phyloP scores from a whole-genome alignment of 2,113 vertebrate species.

The Rattus norvegicus region GRCr8 NC_086021.1:143391501-143392000 shows the following conservation, averaged over 20 bases:
- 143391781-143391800: constrained; percentile 41
- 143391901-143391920: constrained; percentile 19
- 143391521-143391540: not conserved
- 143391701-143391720: not conserved
- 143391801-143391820: constrained; percentile 57
- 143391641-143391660: not conserved
- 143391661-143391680: not conserved
- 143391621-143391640: not conserved
- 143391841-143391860: constrained; percentile 41
- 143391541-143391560: constrained; percentile 10
- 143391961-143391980: not conserved
- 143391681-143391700: not conserved
- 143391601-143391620: not conserved
- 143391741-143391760: not conserved
- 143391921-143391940: constrained; percentile 43
- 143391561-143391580: not conserved
- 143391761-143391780: not conserved
- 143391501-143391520: not conserved
- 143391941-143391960: constrained; percentile 26
- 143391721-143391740: not conserved
- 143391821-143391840: constrained; percentile 72
- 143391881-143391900: constrained; percentile 55
- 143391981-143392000: constrained; percentile 34
- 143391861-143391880: constrained; percentile 64
- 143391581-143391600: not conserved